A percentile compares a stretch with the other conserved stretches of the same genome.
Conservation (phyloP, 2,888 invertebrate genomes). For the Drosophila percnosoma region DNA sequence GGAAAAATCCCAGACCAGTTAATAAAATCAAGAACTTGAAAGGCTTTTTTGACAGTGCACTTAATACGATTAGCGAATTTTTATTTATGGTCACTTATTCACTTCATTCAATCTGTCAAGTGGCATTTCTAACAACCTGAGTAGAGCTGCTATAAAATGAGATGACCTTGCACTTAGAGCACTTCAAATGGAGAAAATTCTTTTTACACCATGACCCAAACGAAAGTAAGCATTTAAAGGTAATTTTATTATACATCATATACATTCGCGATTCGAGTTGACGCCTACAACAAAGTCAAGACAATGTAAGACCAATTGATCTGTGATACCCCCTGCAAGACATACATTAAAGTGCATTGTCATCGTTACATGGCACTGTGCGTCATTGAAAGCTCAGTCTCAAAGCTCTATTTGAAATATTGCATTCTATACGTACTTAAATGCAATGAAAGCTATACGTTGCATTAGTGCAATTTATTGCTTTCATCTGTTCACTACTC, state of each 20-base stretch:
- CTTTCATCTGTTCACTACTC: background rate
- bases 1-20: background rate
- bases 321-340: background rate
- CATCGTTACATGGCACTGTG: conserved; percentile 18
- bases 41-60: background rate
- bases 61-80: background rate
- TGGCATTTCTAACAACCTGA: background rate
- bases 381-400: conserved; percentile 3
- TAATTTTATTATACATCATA: no score
- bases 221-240: no score
- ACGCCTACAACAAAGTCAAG: background rate
- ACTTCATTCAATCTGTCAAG: background rate
- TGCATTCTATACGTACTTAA: background rate
- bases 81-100: background rate
- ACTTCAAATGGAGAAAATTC: no score
- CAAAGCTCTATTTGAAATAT: background rate
- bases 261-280: background rate
- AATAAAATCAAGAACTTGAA: background rate
- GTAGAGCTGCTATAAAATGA: no score
- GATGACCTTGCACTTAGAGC: no score
- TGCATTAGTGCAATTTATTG: background rate
- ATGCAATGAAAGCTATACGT: no score
- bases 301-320: background rate
- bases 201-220: no score
- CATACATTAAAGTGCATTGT: conserved; percentile 12